Conservation (phyloP, 2,113 vertebrate species). For the Perca schrenkii region DNA sequence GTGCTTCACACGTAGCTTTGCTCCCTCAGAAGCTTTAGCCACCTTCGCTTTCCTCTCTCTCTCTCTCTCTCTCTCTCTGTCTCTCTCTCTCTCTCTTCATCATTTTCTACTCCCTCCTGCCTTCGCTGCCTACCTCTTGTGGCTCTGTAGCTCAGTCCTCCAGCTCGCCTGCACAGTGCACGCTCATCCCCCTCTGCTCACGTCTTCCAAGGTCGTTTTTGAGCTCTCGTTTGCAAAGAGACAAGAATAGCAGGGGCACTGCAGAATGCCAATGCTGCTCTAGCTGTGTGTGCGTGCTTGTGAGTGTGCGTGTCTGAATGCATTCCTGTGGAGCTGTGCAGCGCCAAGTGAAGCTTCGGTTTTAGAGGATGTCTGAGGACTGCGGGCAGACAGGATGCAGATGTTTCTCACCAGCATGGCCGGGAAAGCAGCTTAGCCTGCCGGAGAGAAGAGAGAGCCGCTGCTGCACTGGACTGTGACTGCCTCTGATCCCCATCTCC, state of each 20-base stretch:
- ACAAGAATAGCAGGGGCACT: constrained; percentile 73
- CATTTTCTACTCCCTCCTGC: constrained; percentile 4
- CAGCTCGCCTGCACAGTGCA: constrained; percentile 22
- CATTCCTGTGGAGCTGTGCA: constrained; percentile 60
- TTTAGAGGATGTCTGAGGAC: constrained; percentile 68
- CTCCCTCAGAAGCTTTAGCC: constrained; percentile 33
- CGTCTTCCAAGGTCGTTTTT: constrained; percentile 70
- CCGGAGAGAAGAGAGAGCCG: constrained; percentile 44
- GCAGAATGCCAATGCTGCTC: constrained; percentile 65
- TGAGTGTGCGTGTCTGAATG: constrained; percentile 30
- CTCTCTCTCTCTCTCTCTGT: neutral
- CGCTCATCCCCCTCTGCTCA: constrained; percentile 28
- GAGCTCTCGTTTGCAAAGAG: constrained; percentile 51
- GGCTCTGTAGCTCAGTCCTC: constrained; percentile 25
- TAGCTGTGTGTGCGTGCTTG: constrained; percentile 10
- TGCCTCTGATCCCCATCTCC: constrained; percentile 37
- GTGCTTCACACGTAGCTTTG: constrained; percentile 68
- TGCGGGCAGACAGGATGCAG: constrained; percentile 60
- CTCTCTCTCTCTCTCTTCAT: constrained; percentile 12
- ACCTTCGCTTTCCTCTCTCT: neutral
- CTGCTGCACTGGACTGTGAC: constrained; percentile 61
- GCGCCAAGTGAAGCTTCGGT: constrained; percentile 40
- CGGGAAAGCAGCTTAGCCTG: constrained; percentile 67
- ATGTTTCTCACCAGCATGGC: constrained; percentile 64
- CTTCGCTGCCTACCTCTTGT: constrained; percentile 41